Evolutionary conservation across 2,797 vertebrate genomes (phyloP), one percentile per base, ranked within the genome.

Genomic region (Coendou prehensilis): DNA sequence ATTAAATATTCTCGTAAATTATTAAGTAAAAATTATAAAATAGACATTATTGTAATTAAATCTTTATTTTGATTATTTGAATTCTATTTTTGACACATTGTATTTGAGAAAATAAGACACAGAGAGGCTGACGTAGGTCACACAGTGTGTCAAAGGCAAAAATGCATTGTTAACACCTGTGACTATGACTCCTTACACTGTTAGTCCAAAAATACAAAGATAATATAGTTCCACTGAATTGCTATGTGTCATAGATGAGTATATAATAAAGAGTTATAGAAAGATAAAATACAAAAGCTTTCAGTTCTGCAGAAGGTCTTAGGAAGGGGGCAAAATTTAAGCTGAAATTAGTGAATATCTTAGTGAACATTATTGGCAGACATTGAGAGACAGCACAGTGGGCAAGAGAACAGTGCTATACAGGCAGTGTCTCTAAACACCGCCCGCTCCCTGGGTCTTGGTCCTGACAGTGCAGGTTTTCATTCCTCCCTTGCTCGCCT

Each of bases 61-160:
- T 63, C 13, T 92, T 96, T 82, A 89, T 81, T 75, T 93, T 92
- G 8, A 82, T 93, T 50, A 89, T 61, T 73, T 78, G 33, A 94
- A n/a, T 54, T 18, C 64, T 63, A 78, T 28, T 89, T 91, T 87
- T 15, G 1, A 13, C 22, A 92, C 14, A 14, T 22, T 61, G 18
- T 79, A 23, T 10, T 18, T 59, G 9, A 93, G 50, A 94, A 95
- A 91, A 59, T n/a, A 75, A 73, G 56, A 82, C 14, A 71, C 7
- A 41, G 61, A 89, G 10, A 79, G 10, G 5, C 9, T 71, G 2
- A 81, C 52, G 9, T 61, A 52, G 26, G 6, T 82, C 45, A 30
- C 4, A 56, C 1, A 18, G 13, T n/a, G 0, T 4, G 6, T 78
- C 87, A 71, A 78, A 91, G 3, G 9, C 45, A 85, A 93, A 94